Evolutionary conservation across 2,113 vertebrate species (phyloP).

Genomic region (Sterna hirundo): DNA sequence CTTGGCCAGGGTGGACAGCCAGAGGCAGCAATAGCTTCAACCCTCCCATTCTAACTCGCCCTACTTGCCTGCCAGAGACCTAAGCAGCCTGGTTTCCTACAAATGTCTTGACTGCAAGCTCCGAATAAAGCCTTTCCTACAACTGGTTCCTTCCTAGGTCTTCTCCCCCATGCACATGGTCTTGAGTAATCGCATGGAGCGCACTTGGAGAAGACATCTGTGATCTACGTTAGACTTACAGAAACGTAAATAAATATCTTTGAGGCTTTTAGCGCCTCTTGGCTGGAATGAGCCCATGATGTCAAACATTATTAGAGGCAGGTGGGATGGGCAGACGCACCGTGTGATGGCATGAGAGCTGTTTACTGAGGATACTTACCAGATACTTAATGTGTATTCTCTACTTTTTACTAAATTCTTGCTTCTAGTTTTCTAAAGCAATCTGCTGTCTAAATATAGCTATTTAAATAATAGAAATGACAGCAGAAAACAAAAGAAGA

Average conservation of each 20-base stretch:
- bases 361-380: neutral
- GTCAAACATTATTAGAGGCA: neutral
- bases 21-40: neutral
- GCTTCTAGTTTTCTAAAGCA: neutral
- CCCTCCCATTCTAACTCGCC: neutral
- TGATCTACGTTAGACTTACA: accelerated
- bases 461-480: neutral
- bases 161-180: neutral
- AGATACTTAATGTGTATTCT: neutral
- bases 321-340: neutral
- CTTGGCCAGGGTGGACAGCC: neutral
- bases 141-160: neutral
- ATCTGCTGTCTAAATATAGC: neutral
- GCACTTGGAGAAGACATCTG: neutral
- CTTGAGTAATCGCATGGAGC: neutral
- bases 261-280: neutral
- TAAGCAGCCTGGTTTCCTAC: neutral
- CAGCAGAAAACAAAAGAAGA: neutral
- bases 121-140: neutral
- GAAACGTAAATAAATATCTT: neutral
- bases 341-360: neutral
- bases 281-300: neutral
- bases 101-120: too few relatives aligned
- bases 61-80: neutral
- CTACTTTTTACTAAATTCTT: neutral